Base-by-base conservation (phyloP, 2,113 vertebrate genomes). In the Lasiurus borealis region DNA sequence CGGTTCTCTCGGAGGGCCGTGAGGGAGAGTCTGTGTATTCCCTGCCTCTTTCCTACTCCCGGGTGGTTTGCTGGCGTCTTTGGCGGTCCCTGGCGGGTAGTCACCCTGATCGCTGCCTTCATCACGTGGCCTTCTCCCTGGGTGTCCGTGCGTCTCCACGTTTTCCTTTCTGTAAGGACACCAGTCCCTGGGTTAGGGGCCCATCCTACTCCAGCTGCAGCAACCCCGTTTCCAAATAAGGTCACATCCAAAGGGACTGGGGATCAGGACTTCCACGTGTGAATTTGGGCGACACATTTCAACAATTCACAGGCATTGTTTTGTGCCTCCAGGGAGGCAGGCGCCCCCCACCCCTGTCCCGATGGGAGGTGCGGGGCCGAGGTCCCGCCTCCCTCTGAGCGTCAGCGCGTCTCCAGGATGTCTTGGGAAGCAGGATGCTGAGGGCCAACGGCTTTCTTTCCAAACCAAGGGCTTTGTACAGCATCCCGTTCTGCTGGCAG, bases 71-170 rank as follows among this genome's bases (percentile, higher is more conserved):
- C 71, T 46, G 36, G 72, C 50, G 34, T 14, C 59, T 57, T 27
- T 14, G 48, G 29, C 12, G 14, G 25, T 21, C 36, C 40, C 36
- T 15, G 9, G 75, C 40, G 13, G 9, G 23, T 6, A 9, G 64
- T 36, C 31, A 36, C 64, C 62, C 13, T 0, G 2, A 5, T 31
- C 46, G 7, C 46, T 46, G 46, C 46, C 46, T 46, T 46, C 46
- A 46, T 46, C 48, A 8, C 0, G 0, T 7, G 34, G 76, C 3
- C 0, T 78, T 34, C 40, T 64, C 52, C 25, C 2, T 16, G 48
- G 2, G 34, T 23, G n/a, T 6, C 0, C 3, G 6, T 8, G 21
- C 8, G 8, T 44, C 52, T 36, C 48, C 54, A 21, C 6, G 29
- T 31, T 21, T 25, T 31, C 54, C 9, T 18, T 18, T 80, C 36